Evolutionary conservation across 2,113 vertebrate genomes (phyloP).

Genomic region (Leucosticte australis): DNA sequence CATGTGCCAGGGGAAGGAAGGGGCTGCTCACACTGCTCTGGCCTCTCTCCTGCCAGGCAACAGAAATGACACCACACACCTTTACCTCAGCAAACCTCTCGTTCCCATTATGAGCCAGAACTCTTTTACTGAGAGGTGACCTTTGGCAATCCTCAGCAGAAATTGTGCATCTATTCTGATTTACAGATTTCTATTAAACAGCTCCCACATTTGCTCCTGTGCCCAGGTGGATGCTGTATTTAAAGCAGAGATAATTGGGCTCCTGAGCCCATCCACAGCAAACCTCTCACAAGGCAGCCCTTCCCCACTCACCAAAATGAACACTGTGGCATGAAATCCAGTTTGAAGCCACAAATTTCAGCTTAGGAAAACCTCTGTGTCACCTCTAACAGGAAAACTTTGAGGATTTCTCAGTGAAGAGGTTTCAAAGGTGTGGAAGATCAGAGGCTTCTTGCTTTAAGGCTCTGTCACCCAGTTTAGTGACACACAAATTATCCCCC

Average conservation of each 20-base stretch:
- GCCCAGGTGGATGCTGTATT: not conserved
- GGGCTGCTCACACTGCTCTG: not conserved
- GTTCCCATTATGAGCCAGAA: not conserved
- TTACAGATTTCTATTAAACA: not conserved
- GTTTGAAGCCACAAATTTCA: not conserved
- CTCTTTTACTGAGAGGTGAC: not conserved
- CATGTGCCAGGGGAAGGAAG: rapidly evolving
- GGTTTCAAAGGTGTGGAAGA: not conserved
- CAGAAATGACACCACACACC: not conserved
- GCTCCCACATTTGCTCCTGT: not conserved
- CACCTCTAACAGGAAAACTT: not conserved
- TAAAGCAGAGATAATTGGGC: not conserved
- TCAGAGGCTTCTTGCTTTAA: not conserved
- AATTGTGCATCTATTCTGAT: not conserved
- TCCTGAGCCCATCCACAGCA: not conserved
- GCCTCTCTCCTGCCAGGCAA: not conserved
- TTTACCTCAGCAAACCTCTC: not conserved
- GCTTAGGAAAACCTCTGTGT: not conserved
- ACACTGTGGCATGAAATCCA: rapidly evolving
- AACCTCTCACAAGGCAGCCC: not conserved
- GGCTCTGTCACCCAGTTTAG: not conserved
- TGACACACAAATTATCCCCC: not conserved
- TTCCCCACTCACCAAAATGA: not conserved
- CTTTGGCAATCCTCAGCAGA: not conserved
- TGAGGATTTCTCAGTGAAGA: not conserved